A percentile compares a stretch with the other conserved stretches of the same genome.
These are phyloP conservation scores for Exaiptasia diaphana DNA, from an alignment of 64 coral and sea anemone genomes.

Conservation along the genomic window DNA sequence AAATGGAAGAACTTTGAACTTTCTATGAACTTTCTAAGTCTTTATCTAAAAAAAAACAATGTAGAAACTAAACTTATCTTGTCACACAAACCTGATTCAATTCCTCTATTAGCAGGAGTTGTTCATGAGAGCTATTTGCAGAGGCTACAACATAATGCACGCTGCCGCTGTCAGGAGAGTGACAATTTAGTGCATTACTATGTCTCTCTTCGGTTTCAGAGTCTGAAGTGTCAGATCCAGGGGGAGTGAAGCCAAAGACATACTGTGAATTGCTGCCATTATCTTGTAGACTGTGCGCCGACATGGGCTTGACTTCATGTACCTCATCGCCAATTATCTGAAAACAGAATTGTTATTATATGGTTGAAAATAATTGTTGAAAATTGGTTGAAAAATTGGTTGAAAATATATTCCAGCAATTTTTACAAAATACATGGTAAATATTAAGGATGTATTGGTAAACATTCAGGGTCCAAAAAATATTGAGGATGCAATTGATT, in stretches of 20 bases:
- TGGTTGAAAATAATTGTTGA: too few relatives aligned
- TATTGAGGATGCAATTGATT: too few relatives aligned
- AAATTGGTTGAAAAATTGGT: too few relatives aligned
- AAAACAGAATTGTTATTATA: background rate
- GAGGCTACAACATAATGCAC: slow-evolving; percentile 47
- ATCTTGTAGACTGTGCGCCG: background rate
- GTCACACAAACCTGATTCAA: slow-evolving; percentile 64
- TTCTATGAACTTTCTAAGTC: too few relatives aligned
- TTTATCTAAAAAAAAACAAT: too few relatives aligned
- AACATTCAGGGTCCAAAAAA: too few relatives aligned
- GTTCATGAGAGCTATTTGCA: slow-evolving; percentile 35
- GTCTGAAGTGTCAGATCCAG: slow-evolving; percentile 2
- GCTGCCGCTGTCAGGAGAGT: slow-evolving; percentile 40
- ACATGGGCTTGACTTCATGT: slow-evolving; percentile 28
- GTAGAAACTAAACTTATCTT: too few relatives aligned
- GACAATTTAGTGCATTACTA: background rate
- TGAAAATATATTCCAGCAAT: too few relatives aligned
- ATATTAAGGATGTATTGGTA: too few relatives aligned
- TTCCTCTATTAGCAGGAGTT: slow-evolving; percentile 46
- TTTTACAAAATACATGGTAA: too few relatives aligned
- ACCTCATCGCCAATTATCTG: slow-evolving; percentile 67
- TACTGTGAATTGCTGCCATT: slow-evolving; percentile 18
- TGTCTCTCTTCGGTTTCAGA: slow-evolving; percentile 13
- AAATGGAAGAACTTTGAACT: too few relatives aligned
- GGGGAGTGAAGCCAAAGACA: slow-evolving; percentile 29